These are phyloP conservation scores for Callinectes sapidus DNA, from an alignment of 2,888 invertebrate genomes.

Conservation along the genomic window DNA sequence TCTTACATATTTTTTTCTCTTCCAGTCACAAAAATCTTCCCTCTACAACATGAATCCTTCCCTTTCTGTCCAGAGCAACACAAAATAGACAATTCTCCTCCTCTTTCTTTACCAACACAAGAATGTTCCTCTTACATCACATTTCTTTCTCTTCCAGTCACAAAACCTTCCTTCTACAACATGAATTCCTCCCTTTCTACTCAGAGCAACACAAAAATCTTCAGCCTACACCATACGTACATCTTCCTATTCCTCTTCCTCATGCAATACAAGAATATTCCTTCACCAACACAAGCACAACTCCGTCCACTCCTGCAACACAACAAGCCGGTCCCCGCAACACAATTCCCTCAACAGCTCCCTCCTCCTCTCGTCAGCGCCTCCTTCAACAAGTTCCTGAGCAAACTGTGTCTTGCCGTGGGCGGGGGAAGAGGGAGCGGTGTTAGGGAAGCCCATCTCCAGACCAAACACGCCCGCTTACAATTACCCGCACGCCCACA, in stretches of 20 bases:
- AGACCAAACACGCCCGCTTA: not conserved
- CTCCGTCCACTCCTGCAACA: not conserved
- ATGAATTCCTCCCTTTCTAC: not conserved
- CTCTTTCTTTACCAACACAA: too few relatives aligned
- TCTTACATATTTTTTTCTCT: too few relatives aligned
- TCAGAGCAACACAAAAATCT: not conserved
- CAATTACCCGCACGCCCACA: not conserved
- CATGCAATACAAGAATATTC: not conserved
- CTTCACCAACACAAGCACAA: not conserved
- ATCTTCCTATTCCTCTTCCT: not conserved
- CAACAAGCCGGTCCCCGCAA: not conserved
- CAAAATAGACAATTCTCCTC: not conserved
- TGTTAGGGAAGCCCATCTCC: not conserved
- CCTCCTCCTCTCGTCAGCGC: not conserved
- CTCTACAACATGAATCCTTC: not conserved
- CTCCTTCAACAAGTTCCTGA: not conserved
- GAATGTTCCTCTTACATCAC: too few relatives aligned
- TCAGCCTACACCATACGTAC: not conserved
- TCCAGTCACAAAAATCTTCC: not conserved
- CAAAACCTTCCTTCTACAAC: not conserved
- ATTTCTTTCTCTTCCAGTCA: not conserved
- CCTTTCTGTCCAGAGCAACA: not conserved
- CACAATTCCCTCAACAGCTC: not conserved
- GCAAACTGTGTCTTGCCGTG: conserved; percentile 18
- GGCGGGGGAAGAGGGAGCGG: not conserved